Conservation (phyloP, 1,140 invertebrate species). For the Atta texana region DNA sequence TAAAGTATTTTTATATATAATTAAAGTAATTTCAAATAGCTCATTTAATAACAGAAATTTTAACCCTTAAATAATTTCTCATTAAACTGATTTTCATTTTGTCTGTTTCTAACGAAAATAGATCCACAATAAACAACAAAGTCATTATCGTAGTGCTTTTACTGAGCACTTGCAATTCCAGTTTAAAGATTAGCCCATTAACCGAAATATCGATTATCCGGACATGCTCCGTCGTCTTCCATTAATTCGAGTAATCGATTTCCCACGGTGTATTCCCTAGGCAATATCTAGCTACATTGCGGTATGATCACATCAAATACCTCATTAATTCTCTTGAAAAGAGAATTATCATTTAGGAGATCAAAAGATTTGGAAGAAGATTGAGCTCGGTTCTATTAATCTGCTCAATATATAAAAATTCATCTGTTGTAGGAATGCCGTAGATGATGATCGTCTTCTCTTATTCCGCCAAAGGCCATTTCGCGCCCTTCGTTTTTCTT, state of each 20-base stretch:
- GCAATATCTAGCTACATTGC: not conserved
- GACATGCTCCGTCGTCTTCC: not conserved
- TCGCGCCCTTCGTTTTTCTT: conserved; percentile 17
- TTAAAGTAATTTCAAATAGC: not conserved
- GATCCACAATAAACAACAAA: conserved; percentile 26
- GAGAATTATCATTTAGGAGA: not conserved
- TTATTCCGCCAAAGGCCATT: conserved; percentile 4
- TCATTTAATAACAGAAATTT: not conserved
- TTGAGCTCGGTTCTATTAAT: conserved; percentile 46
- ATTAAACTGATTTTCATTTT: not conserved
- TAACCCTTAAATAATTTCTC: not conserved
- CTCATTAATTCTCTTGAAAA: not conserved
- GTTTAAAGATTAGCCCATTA: conserved; percentile 46
- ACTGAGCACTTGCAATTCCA: conserved; percentile 30
- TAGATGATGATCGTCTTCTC: conserved; percentile 60
- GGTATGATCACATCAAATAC: conserved; percentile 7
- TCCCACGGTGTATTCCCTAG: not conserved
- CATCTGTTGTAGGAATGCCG: conserved; percentile 23
- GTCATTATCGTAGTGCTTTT: conserved; percentile 20
- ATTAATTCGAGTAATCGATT: conserved; percentile 48
- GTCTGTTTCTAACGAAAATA: not conserved
- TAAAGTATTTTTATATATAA: too few species aligned
- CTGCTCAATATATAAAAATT: conserved; percentile 20
- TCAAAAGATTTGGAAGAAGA: conserved; percentile 29
- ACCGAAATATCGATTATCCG: conserved; percentile 36